Base-by-base conservation (phyloP, 92 coral and sea anemone genomes). In the Heteractis magnifica region DNA sequence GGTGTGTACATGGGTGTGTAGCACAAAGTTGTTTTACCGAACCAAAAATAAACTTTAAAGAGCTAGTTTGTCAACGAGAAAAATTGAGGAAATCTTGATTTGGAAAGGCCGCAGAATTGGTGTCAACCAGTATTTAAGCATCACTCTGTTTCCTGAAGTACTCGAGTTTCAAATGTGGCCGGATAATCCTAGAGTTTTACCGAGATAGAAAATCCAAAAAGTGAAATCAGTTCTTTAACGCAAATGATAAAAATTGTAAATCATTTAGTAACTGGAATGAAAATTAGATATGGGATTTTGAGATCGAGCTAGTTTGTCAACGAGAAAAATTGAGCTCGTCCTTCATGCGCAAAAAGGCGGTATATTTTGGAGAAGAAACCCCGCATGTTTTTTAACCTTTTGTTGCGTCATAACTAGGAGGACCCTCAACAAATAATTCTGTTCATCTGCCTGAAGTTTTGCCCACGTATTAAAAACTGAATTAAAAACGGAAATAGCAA, bases 131-230 rank as follows among this genome's bases (percentile, higher is more conserved):
- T 9, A 16, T 20, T 2, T n/a, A n/a, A 18, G 23, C 20, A 12
- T 58, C 16, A 12, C 20, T 19, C 71, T 19, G 49, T 26, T 68
- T 68, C 73, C 73, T 26, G 73, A 68, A 68, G 49, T 26, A 68
- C 73, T 68, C 23, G 49, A 68, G 49, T 68, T 68, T 20, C 26
- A 68, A 68, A 68, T 68, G 73, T 68, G 73, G 73, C 49, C 16
- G 73, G 73, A 68, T 68, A 68, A 68, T 68, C 50, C 73, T 5
- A 68, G 48, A 8, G 9, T 12, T 68, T 68, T 20, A 26, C 73
- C 26, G 70, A 4, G 26, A 26, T 12, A 23, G 14, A 4, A 68
- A 68, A 68, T 20, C 10, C 8, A 8, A 23, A 23, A 8, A 21
- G 23, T 68, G 23, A 26, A 10, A 68, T 20, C 4, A 1, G 49